Evolutionary conservation across 1,140 invertebrate species (phyloP), one percentile per base, ranked within the genome.

Genomic region (Drosophila nasuta): DNA sequence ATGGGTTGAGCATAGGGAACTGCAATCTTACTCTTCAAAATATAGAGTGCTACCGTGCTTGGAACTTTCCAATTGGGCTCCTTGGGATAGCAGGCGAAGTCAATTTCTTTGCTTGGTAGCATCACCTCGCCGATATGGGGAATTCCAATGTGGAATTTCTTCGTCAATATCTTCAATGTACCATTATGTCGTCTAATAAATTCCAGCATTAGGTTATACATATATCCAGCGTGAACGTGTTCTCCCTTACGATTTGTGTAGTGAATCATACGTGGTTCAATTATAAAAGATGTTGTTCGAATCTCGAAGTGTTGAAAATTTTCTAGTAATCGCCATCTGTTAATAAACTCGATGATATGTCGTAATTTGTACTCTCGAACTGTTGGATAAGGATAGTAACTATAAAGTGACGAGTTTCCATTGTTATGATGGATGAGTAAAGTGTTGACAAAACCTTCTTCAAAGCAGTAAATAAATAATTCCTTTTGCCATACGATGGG

Each of bases 371-470:
- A 3, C 0, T 45, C 11, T 28, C 33, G 49, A 3, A 81, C 20
- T 1, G 25, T 5, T 0, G 85, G 81, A 56, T 88, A 88, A 0
- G 85, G 85, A 20, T 63, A 10, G 57, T 89, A 88, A 30, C 67
- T 83, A 43, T 59, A 60, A 3, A 88, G 33, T 0, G 41, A 1
- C 8, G 56, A 1, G 5, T 25, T 35, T 0, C n/a, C 20, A 25
- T 45, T 45, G 1, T 35, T 10, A 20, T 41, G 1, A 5, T 71
- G n/a, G 0, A 81, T 15, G 2, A 81, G 38, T 38, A 89, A 2
- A 0, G 58, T 65, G 54, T 88, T 75, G 1, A 89, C 49, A 8
- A 89, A 81, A 0, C 85, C 85, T 3, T 74, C 17, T 5, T 41
- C 8, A n/a, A 75, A 89, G 56, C 83, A 80, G 49, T 67, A 80